phyloP scores from a whole-genome alignment of 2,888 invertebrate genomes.

The Cyaniris semiargus region DNA sequence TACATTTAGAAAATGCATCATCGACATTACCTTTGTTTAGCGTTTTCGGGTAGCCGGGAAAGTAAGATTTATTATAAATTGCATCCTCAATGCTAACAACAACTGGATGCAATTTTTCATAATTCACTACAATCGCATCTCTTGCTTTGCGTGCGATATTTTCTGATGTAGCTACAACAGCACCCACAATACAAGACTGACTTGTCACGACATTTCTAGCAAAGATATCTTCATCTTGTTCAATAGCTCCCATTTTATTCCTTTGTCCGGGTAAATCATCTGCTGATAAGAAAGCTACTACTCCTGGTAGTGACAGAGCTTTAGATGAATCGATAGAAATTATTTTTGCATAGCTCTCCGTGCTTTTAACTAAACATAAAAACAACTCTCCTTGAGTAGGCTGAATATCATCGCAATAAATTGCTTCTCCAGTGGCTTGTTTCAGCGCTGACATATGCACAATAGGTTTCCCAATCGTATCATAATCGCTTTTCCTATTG shows the following conservation, averaged over 20 bases:
- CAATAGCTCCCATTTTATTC: conserved; percentile 85
- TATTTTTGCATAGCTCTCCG: conserved; percentile 89
- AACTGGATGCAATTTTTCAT: conserved; percentile 88
- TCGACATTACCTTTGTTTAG: conserved; percentile 84
- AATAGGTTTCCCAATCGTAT: conserved; percentile 89
- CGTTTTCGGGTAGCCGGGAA: conserved; percentile 75
- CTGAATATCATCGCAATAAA: conserved; percentile 94
- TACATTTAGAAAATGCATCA: conserved; percentile 82
- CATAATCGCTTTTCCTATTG: conserved; percentile 73
- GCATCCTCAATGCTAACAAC: conserved; percentile 94
- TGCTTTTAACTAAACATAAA: conserved; percentile 88
- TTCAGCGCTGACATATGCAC: conserved; percentile 90
- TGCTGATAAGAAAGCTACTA: conserved; percentile 87
- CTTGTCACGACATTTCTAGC: conserved; percentile 85
- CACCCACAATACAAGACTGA: conserved; percentile 90
- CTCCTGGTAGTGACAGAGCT: conserved; percentile 88
- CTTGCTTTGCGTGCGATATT: conserved; percentile 89
- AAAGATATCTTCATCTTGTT: conserved; percentile 92
- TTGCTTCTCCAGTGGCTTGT: conserved; percentile 95
- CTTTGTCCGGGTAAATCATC: conserved; percentile 85
- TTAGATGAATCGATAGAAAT: conserved; percentile 85
- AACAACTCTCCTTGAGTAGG: conserved; percentile 86
- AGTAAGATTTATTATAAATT: conserved; percentile 85
- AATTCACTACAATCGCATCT: conserved; percentile 86
- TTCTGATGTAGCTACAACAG: conserved; percentile 88